Conservation (phyloP, 2,888 invertebrate genomes). For the Diarsia rubi region DNA sequence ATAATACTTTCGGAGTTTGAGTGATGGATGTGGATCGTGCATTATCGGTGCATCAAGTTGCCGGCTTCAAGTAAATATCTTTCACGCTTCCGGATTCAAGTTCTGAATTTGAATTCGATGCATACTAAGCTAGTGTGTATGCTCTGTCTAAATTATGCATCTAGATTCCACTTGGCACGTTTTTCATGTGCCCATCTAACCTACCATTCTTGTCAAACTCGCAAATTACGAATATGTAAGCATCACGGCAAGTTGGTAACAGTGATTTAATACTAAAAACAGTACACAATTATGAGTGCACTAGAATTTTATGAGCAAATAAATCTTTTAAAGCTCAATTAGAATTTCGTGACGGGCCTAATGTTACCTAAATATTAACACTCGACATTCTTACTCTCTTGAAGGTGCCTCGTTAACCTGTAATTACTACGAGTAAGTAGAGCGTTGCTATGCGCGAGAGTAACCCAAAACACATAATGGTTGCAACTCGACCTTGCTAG, state of each 20-base stretch:
- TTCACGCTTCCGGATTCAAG: constrained; percentile 18
- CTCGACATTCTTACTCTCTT: constrained; percentile 66
- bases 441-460: constrained; percentile 76
- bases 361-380: constrained; percentile 66
- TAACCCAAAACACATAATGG: constrained; percentile 74
- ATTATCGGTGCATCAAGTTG: constrained; percentile 14
- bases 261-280: constrained; percentile 34
- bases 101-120: constrained; percentile 31
- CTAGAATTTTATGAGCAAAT: constrained; percentile 35
- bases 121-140: not conserved
- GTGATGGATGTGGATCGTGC: constrained; percentile 26
- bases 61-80: constrained; percentile 3
- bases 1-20: constrained; percentile 18
- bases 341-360: constrained; percentile 14
- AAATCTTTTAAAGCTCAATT: constrained; percentile 27
- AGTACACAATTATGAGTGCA: constrained; percentile 4
- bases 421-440: constrained; percentile 76
- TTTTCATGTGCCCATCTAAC: constrained; percentile 9
- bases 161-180: not conserved
- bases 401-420: constrained; percentile 69
- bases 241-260: constrained; percentile 17
- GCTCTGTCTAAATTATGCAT: constrained; percentile 19
- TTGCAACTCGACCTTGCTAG: constrained; percentile 71
- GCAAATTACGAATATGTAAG: constrained; percentile 5
- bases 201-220: constrained; percentile 21